Evolutionary conservation across 2,888 invertebrate genomes (phyloP).

Genomic region (Drosophila falleni): DNA sequence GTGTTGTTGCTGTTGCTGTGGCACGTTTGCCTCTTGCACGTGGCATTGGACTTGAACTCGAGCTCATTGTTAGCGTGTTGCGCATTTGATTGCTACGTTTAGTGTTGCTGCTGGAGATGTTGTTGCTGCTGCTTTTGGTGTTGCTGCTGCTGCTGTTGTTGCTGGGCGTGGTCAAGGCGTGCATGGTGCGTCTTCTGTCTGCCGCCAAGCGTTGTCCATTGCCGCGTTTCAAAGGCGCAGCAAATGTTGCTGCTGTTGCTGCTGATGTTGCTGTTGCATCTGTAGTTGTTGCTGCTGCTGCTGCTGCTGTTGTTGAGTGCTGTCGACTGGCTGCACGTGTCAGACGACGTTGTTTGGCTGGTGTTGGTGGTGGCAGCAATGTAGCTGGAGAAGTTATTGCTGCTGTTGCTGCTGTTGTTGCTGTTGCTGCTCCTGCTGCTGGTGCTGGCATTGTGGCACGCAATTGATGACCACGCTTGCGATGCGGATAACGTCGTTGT

Average conservation of each 20-base stretch:
- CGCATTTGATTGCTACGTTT: neutral
- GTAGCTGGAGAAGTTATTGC: neutral
- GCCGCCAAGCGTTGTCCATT: neutral
- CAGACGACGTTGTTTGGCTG: slow-evolving; percentile 45
- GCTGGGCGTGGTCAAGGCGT: neutral
- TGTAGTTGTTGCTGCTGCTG: neutral
- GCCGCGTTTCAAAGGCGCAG: neutral
- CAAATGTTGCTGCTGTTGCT: neutral
- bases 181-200: slow-evolving; percentile 2
- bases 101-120: neutral
- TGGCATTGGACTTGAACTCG: neutral
- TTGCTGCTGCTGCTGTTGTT: neutral
- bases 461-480: slow-evolving; percentile 44
- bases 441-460: slow-evolving; percentile 63
- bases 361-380: neutral
- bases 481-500: slow-evolving; percentile 38
- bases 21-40: neutral
- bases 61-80: neutral
- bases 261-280: neutral
- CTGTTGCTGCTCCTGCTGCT: neutral
- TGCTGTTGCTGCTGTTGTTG: neutral
- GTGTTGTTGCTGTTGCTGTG: neutral
- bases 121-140: neutral
- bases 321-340: slow-evolving; percentile 50
- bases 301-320: neutral